Percentiles rank a stretch among this genome's conserved stretches.
phyloP scores from a whole-genome alignment of 2,113 vertebrate genomes.

The Crotophaga sulcirostris region DNA sequence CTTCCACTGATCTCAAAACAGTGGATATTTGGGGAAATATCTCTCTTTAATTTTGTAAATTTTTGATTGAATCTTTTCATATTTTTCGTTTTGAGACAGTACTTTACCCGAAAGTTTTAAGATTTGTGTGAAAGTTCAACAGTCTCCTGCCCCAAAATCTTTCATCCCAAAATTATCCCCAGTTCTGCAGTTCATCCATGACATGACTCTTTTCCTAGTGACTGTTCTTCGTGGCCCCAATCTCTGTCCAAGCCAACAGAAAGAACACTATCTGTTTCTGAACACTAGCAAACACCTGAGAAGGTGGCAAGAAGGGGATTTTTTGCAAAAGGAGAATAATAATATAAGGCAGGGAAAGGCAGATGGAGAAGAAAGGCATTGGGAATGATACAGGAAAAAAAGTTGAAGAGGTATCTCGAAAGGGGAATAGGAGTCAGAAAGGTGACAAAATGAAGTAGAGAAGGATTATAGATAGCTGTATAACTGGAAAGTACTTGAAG shows the following conservation, averaged over 20 bases:
- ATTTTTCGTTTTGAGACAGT: neutral
- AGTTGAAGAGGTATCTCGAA: neutral
- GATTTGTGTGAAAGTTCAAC: neutral
- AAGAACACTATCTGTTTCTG: neutral
- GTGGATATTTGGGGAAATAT: neutral
- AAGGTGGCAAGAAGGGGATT: neutral
- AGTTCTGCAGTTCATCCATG: neutral
- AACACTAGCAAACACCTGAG: neutral
- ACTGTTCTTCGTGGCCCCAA: neutral
- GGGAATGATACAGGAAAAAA: neutral
- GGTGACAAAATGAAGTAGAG: neutral
- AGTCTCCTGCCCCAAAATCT: neutral
- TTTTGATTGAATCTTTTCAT: neutral
- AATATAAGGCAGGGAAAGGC: neutral
- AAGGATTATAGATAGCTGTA: neutral
- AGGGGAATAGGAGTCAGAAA: neutral
- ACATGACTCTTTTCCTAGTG: neutral
- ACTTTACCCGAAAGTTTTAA: neutral
- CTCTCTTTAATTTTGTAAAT: neutral
- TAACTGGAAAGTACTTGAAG: neutral
- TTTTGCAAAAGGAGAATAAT: neutral
- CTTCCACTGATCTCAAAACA: neutral
- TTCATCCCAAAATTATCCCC: neutral
- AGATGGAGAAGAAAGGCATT: neutral
- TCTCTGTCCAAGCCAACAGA: neutral